Evolutionary conservation across 2,113 vertebrate species (phyloP).

Genomic region (Nicator chloris): DNA sequence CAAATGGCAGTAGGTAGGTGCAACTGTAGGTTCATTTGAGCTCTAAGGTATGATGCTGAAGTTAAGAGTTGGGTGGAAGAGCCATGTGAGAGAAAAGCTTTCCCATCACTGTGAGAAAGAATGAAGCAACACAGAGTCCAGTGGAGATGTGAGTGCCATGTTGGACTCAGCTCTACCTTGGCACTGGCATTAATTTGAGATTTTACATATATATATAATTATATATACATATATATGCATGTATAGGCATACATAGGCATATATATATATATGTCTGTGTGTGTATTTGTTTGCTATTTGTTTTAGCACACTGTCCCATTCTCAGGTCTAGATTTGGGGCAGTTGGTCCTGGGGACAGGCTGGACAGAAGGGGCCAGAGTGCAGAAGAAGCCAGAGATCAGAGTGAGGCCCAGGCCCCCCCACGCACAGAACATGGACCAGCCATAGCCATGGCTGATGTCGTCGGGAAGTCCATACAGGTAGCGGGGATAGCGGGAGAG

Average conservation of each 20-base stretch:
- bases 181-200: conserved; percentile 72
- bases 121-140: conserved; percentile 63
- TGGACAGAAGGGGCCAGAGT: conserved; percentile 96
- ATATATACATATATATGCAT: conserved; percentile 65
- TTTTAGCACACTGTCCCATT: conserved; percentile 96
- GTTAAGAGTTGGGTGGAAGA: conserved; percentile 67
- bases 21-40: conserved; percentile 9
- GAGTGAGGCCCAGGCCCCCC: conserved; percentile 94
- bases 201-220: conserved; percentile 66
- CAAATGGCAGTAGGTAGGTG: conserved; percentile 22
- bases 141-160: conserved; percentile 63
- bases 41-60: conserved; percentile 65
- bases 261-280: conserved; percentile 17
- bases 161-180: conserved; percentile 68
- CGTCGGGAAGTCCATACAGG: conserved; percentile 91
- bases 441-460: conserved; percentile 96
- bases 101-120: conserved; percentile 62
- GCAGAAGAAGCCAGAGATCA: conserved; percentile 97
- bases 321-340: conserved; percentile 94
- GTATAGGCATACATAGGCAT: conserved; percentile 66
- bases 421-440: conserved; percentile 99
- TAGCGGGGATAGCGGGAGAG: conserved; percentile 93
- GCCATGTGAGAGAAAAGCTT: conserved; percentile 51
- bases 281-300: background rate
- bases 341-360: conserved; percentile 93